phyloP scores from a whole-genome alignment of 35 echinoderm and acorn worm genomes.

The Ophiothrix spiculata region DNA sequence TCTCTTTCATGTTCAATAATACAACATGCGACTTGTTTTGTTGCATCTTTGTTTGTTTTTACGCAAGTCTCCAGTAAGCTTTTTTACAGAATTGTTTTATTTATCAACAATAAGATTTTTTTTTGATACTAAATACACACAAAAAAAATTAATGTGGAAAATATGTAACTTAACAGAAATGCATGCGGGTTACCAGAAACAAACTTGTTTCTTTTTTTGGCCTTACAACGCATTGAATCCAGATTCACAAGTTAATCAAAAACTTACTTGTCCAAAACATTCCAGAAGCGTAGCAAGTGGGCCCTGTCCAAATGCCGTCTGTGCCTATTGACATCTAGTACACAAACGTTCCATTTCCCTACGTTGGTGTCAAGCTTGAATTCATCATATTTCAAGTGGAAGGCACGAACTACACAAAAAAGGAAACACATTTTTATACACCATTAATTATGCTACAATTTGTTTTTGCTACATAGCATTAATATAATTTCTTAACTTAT shows the following conservation, averaged over 20 bases:
- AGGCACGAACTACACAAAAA: conserved; percentile 70
- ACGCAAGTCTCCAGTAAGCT: too few species aligned
- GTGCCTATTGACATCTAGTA: conserved; percentile 67
- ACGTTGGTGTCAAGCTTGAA: conserved; percentile 82
- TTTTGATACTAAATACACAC: too few species aligned
- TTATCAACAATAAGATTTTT: too few species aligned
- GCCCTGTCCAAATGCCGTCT: conserved; percentile 91
- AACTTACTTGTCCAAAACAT: conserved; percentile 89
- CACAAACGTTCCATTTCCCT: conserved; percentile 82
- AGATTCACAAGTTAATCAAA: neutral
- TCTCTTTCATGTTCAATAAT: too few species aligned
- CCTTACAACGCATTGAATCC: neutral
- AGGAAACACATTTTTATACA: neutral
- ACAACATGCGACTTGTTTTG: too few species aligned
- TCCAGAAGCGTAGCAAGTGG: conserved; percentile 83
- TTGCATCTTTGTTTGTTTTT: too few species aligned
- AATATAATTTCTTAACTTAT: neutral
- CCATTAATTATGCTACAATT: neutral
- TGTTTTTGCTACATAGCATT: neutral
- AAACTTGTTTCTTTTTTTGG: too few species aligned
- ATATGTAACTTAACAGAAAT: too few species aligned
- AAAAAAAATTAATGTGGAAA: too few species aligned
- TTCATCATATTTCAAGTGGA: conserved; percentile 88
- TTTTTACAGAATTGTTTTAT: too few species aligned
- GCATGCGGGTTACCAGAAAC: too few species aligned